These are phyloP conservation scores for Philopedon plagiatum DNA, from an alignment of 2,888 invertebrate species.

Conservation along the genomic window DNA sequence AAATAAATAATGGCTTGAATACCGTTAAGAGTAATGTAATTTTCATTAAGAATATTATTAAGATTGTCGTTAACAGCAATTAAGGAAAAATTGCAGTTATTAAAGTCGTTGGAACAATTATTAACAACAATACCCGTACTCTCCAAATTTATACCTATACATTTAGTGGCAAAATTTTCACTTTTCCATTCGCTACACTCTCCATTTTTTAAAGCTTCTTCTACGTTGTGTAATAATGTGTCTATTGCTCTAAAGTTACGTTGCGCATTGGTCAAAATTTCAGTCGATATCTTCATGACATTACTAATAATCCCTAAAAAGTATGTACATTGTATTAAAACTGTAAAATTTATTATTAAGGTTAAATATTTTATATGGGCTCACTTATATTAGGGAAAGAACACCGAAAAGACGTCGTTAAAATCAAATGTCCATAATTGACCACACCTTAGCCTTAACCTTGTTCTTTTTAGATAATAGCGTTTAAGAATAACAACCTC, in stretches of 20 bases:
- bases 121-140: conserved; percentile 27
- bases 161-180: conserved; percentile 38
- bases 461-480: too few relatives aligned
- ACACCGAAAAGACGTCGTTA: too few relatives aligned
- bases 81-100: neutral
- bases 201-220: conserved; percentile 48
- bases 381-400: too few relatives aligned
- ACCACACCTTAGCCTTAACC: too few relatives aligned
- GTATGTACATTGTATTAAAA: neutral
- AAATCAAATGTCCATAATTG: too few relatives aligned
- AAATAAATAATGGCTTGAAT: conserved; percentile 32
- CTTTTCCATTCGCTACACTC: conserved; percentile 38
- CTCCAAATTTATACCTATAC: conserved; percentile 18
- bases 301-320: conserved; percentile 35
- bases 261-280: conserved; percentile 53
- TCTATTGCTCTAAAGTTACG: conserved; percentile 55
- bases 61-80: neutral
- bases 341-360: too few relatives aligned
- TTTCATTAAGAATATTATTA: neutral
- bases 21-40: too few relatives aligned
- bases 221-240: conserved; percentile 54
- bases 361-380: too few relatives aligned
- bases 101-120: conserved; percentile 30
- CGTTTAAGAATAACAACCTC: too few relatives aligned
- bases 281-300: conserved; percentile 50